Conservation (phyloP, 2,888 invertebrate species). For the Pocota personata region DNA sequence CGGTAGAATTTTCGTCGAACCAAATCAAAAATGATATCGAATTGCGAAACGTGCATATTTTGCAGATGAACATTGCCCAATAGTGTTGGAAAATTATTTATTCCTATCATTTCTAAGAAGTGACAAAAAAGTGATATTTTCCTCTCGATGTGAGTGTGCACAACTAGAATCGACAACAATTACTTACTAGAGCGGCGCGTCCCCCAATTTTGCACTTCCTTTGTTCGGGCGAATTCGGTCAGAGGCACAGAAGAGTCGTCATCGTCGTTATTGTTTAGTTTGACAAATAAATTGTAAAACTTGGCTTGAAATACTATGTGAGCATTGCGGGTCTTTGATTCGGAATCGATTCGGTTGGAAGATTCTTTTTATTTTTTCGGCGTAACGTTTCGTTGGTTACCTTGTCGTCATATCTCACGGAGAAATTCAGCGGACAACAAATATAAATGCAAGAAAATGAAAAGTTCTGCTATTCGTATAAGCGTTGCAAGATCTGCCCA, state of each 20-base stretch:
- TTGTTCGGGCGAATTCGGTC: constrained; percentile 52
- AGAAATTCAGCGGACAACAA: constrained; percentile 39
- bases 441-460: constrained; percentile 82
- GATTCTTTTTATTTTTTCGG: constrained; percentile 45
- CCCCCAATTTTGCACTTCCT: constrained; percentile 53
- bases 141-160: constrained; percentile 36
- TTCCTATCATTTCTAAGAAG: constrained; percentile 26
- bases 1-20: constrained; percentile 49
- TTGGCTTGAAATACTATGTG: constrained; percentile 42
- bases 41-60: constrained; percentile 53
- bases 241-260: constrained; percentile 19
- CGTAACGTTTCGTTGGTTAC: constrained; percentile 42
- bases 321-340: constrained; percentile 22
- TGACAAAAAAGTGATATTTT: neutral
- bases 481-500: constrained; percentile 82
- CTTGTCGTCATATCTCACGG: constrained; percentile 42
- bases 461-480: constrained; percentile 80
- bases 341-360: constrained; percentile 35
- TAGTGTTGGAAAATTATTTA: constrained; percentile 21
- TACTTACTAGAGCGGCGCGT: constrained; percentile 50
- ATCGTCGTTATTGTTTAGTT: neutral
- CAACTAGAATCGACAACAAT: constrained; percentile 31
- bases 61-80: constrained; percentile 24
- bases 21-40: constrained; percentile 55
- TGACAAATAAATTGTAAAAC: constrained; percentile 35